Percentiles rank a stretch among this genome's conserved stretches.
Evolutionary conservation across 2,797 vertebrate genomes (phyloP).

Genomic region (Eulemur rubriventer): DNA sequence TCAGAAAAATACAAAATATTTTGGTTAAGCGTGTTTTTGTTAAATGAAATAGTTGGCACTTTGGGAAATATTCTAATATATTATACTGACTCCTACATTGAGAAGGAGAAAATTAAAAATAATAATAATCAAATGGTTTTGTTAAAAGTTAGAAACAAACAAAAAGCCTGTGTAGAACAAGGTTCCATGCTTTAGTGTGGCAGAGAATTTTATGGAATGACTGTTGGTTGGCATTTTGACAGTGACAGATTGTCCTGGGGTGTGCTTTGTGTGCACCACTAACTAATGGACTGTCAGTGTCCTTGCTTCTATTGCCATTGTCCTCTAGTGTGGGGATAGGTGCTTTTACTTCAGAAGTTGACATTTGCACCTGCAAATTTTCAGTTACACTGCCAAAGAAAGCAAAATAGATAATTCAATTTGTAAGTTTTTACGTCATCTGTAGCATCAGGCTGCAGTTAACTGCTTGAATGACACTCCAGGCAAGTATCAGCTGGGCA

Average conservation of each 20-base stretch:
- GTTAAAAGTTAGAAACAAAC: neutral
- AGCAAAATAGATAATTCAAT: neutral
- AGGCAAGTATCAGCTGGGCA: neutral
- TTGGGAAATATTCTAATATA: neutral
- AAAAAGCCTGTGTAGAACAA: neutral
- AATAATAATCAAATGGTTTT: neutral
- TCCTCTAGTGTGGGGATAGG: neutral
- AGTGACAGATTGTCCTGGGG: constrained; percentile 18
- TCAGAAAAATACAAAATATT: neutral
- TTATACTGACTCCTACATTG: neutral
- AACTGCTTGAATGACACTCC: neutral
- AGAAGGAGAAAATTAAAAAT: neutral
- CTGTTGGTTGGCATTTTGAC: neutral
- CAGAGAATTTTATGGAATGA: neutral
- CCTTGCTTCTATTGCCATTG: neutral
- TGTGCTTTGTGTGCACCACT: neutral
- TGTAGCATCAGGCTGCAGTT: neutral
- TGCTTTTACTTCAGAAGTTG: neutral
- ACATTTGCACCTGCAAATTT: neutral
- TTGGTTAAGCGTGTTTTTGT: neutral
- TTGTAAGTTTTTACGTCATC: neutral
- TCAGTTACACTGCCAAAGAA: constrained; percentile 7
- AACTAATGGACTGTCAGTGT: neutral
- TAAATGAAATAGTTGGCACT: neutral
- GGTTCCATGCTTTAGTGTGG: neutral